Percentiles rank a stretch among this genome's conserved stretches.
phyloP scores from a whole-genome alignment of 2,888 invertebrate genomes.

The Metopia argyrocephala region DNA sequence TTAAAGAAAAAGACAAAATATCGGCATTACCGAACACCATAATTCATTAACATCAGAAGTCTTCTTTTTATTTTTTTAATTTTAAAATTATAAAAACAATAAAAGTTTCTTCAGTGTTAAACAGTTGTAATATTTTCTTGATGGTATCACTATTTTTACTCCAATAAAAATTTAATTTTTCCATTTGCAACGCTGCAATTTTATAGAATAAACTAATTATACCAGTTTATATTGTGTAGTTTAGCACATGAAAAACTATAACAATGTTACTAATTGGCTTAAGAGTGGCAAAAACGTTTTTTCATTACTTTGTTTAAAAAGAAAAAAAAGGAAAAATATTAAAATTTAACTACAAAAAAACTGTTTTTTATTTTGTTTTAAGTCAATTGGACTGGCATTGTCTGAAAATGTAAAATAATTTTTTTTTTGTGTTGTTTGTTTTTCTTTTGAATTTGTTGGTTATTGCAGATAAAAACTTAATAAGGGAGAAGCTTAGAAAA shows the following conservation, averaged over 20 bases:
- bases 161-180: no score
- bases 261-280: constrained; percentile 55
- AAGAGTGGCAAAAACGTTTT: constrained; percentile 43
- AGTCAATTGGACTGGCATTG: constrained; percentile 10
- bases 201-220: neutral
- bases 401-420: constrained; percentile 2
- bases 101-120: no score
- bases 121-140: no score
- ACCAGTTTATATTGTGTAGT: neutral
- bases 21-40: neutral
- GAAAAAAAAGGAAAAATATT: neutral
- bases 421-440: neutral
- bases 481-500: no score
- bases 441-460: neutral
- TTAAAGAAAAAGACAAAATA: neutral
- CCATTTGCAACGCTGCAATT: no score
- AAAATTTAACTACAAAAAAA: neutral
- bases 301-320: constrained; percentile 7
- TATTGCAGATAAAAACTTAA: neutral
- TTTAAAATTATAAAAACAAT: neutral
- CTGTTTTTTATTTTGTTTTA: no score
- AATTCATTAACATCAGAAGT: neutral
- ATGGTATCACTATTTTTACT: no score
- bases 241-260: neutral
- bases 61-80: neutral